Evolutionary conservation across 2,888 invertebrate genomes (phyloP).

Genomic region (Polyommatus icarus): DNA sequence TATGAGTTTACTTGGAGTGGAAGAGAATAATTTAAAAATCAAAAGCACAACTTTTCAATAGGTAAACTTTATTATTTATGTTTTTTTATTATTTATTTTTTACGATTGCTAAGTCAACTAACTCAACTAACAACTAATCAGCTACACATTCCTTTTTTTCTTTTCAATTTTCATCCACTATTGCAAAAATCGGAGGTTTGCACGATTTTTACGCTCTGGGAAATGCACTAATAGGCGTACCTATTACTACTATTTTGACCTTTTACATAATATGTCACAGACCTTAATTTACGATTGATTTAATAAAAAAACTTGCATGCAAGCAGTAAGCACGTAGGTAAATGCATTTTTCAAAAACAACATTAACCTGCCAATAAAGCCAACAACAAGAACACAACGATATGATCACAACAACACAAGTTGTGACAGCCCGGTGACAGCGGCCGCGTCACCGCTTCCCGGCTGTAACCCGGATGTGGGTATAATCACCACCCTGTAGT

Average conservation of each 20-base stretch:
- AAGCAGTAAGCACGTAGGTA: not conserved
- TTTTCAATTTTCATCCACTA: too few relatives aligned
- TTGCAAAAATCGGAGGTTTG: too few relatives aligned
- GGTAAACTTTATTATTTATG: too few relatives aligned
- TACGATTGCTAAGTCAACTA: too few relatives aligned
- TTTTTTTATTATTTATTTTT: too few relatives aligned
- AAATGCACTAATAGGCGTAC: too few relatives aligned
- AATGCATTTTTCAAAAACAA: not conserved
- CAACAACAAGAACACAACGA: not conserved
- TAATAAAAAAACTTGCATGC: not conserved
- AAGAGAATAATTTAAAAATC: too few relatives aligned
- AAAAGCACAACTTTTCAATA: too few relatives aligned
- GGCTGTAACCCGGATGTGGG: not conserved
- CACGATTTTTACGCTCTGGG: too few relatives aligned
- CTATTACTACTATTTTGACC: not conserved
- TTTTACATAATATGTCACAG: not conserved
- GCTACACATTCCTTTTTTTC: too few relatives aligned
- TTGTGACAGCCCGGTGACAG: not conserved
- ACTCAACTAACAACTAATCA: too few relatives aligned
- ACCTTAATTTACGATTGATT: not conserved
- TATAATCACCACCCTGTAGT: not conserved
- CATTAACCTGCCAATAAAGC: not conserved
- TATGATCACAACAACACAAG: not conserved
- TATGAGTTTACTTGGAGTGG: too few relatives aligned
- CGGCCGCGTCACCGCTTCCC: not conserved